Conservation (phyloP, 2,888 invertebrate genomes). For the Drosophila yooni region DNA sequence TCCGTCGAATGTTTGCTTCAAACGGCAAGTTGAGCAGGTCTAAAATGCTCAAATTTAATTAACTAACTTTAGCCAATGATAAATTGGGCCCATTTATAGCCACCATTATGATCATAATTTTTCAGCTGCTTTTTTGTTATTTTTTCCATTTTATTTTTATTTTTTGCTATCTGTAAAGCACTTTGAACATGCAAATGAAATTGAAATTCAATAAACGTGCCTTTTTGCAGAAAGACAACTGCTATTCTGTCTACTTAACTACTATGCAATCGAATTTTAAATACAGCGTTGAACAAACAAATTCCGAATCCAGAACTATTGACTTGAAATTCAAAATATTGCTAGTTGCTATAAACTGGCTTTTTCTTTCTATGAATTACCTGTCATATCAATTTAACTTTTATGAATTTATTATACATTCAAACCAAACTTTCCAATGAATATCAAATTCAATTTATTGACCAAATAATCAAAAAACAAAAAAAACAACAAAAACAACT, state of each 20-base stretch:
- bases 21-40: conserved; percentile 30
- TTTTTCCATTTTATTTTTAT: not conserved
- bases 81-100: not conserved
- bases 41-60: conserved; percentile 5
- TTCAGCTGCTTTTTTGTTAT: not conserved
- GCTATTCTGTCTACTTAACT: not conserved
- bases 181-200: not conserved
- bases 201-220: not conserved
- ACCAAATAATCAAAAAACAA: not conserved
- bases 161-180: too few species aligned
- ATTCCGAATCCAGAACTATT: too few species aligned
- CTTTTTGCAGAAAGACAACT: not conserved
- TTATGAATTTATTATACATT: not conserved
- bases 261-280: not conserved
- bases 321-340: not conserved
- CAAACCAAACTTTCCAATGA: conserved; percentile 1
- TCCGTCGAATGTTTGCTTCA: conserved; percentile 27
- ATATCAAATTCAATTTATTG: not conserved
- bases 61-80: not conserved
- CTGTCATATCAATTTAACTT: not conserved
- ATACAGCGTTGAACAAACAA: too few species aligned
- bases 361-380: not conserved
- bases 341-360: not conserved
- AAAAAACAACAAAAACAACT: not conserved
- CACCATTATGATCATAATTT: not conserved